phyloP scores from a whole-genome alignment of 2,888 invertebrate genomes.

The Ecdyonurus torrentis region DNA sequence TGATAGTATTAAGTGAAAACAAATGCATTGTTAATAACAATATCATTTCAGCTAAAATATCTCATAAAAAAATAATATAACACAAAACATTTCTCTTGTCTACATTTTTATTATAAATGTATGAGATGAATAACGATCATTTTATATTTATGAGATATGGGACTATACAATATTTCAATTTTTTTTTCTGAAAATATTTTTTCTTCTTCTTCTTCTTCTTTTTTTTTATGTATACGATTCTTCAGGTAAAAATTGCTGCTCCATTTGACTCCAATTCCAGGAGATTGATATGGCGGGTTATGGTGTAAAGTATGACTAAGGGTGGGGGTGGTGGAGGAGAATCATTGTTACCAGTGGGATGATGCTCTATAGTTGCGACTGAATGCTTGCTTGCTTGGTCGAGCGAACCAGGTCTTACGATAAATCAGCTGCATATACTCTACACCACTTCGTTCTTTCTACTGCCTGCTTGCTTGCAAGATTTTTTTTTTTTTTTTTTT shows the following conservation, averaged over 20 bases:
- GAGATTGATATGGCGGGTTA: not conserved
- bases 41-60: too few relatives aligned
- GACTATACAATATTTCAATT: constrained; percentile 1
- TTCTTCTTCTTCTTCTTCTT: not conserved
- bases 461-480: too few relatives aligned
- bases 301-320: not conserved
- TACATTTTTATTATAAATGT: not conserved
- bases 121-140: not conserved
- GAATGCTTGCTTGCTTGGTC: not conserved
- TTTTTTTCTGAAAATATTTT: not conserved
- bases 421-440: not conserved
- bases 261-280: constrained; percentile 2
- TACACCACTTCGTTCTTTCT: too few relatives aligned
- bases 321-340: not conserved
- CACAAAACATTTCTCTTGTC: not conserved
- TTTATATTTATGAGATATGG: constrained; percentile 2
- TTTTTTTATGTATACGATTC: not conserved
- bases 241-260: not conserved
- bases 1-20: too few relatives aligned
- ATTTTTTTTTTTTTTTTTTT: too few relatives aligned
- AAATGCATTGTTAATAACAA: too few relatives aligned
- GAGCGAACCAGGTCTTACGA: not conserved
- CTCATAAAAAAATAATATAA: not conserved
- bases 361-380: not conserved
- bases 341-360: not conserved